These are phyloP conservation scores for Thermophis baileyi DNA, from an alignment of 2,113 vertebrate genomes.

Conservation along the genomic window DNA sequence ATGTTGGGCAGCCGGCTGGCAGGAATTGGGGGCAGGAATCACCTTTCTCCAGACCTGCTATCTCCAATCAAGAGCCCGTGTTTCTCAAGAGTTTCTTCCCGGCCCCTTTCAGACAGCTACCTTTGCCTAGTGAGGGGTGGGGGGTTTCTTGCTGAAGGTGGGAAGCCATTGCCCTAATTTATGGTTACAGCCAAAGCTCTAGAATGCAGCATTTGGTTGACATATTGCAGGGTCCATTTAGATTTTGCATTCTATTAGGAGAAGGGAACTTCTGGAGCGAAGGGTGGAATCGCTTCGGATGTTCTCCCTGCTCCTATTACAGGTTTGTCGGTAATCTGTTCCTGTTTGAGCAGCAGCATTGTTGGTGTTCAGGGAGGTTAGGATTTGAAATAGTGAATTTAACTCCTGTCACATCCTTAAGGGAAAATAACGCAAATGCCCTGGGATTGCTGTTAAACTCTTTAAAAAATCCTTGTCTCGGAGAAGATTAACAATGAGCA, in stretches of 20 bases:
- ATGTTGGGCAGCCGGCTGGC: background rate
- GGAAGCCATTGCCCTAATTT: conserved; percentile 38
- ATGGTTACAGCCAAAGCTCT: conserved; percentile 36
- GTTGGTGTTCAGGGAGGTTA: background rate
- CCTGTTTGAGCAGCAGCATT: background rate
- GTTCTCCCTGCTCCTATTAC: background rate
- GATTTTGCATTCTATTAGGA: conserved; percentile 46
- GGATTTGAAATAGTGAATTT: background rate
- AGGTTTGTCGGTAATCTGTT: background rate
- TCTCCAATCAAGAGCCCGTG: background rate
- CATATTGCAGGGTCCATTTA: conserved; percentile 45
- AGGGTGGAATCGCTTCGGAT: background rate
- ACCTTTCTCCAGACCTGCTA: background rate
- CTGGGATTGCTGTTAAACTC: accelerated
- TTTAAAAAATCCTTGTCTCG: background rate
- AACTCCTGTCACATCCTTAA: background rate
- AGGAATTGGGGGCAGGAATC: background rate
- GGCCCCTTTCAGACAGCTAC: background rate
- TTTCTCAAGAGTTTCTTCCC: background rate
- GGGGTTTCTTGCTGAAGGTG: background rate
- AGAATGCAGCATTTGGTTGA: conserved; percentile 36
- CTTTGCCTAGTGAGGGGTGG: background rate
- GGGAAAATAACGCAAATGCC: background rate
- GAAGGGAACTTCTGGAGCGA: conserved; percentile 13
- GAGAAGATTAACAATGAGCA: conserved; percentile 24